These are phyloP conservation scores for Suillia variegata DNA, from an alignment of 2,888 invertebrate species.

Conservation along the genomic window DNA sequence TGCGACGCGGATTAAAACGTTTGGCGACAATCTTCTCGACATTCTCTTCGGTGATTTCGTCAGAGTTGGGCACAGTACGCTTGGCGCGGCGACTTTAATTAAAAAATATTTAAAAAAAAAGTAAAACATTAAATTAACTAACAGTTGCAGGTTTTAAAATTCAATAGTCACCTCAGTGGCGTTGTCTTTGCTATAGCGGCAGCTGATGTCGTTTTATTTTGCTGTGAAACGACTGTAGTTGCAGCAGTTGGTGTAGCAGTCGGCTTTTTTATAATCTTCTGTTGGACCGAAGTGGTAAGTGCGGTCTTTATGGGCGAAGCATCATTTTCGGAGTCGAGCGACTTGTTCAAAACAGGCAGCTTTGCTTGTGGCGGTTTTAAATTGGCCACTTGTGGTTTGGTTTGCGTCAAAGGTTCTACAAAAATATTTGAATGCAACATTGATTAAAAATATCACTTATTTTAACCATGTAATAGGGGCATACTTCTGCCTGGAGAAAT, in stretches of 20 bases:
- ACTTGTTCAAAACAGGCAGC: conserved; percentile 37
- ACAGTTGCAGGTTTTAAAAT: not conserved
- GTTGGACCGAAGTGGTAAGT: conserved; percentile 21
- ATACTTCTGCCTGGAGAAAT: conserved; percentile 49
- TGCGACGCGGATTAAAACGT: conserved; percentile 77
- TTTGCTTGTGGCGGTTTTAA: conserved; percentile 40
- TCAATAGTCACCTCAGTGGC: conserved; percentile 28
- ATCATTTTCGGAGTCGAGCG: conserved; percentile 47
- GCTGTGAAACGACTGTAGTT: conserved; percentile 6
- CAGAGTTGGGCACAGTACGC: conserved; percentile 44
- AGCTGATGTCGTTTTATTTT: conserved; percentile 20
- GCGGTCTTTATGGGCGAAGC: conserved; percentile 26
- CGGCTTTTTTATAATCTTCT: conserved; percentile 36
- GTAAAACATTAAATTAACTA: not conserved
- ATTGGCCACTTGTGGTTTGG: conserved; percentile 38
- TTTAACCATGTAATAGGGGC: too few relatives aligned
- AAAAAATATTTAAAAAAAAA: not conserved
- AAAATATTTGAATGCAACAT: conserved; percentile 15
- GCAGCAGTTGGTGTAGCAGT: conserved; percentile 11
- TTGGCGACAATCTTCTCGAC: conserved; percentile 86
- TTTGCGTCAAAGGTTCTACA: conserved; percentile 38
- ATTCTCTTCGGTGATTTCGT: conserved; percentile 69
- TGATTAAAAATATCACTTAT: conserved; percentile 16
- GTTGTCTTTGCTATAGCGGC: conserved; percentile 20
- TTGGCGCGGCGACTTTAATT: conserved; percentile 53